Percentiles rank a stretch among this genome's conserved stretches.
phyloP scores from a whole-genome alignment of 2,113 vertebrate genomes.

The Melierax canorus region DNA sequence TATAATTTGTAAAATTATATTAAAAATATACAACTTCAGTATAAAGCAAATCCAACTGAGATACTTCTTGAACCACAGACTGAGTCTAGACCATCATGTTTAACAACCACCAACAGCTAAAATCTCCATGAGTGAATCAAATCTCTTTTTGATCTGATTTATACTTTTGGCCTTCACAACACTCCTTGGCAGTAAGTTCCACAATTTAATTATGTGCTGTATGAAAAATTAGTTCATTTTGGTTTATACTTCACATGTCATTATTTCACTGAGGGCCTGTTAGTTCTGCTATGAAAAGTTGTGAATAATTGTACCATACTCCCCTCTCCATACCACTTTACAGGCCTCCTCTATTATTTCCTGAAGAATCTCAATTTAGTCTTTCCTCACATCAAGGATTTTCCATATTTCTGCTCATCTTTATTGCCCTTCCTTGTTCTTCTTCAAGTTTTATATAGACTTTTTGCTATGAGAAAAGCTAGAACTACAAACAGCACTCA shows the following conservation, averaged over 20 bases:
- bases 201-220: conserved; percentile 31
- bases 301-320: not conserved
- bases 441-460: not conserved
- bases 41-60: not conserved
- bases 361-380: not conserved
- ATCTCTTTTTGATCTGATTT: conserved; percentile 52
- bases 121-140: not conserved
- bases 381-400: not conserved
- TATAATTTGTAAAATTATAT: not conserved
- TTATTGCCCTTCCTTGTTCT: not conserved
- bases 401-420: not conserved
- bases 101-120: conserved; percentile 27
- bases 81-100: not conserved
- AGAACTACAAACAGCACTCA: not conserved
- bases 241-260: conserved; percentile 37
- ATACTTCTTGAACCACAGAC: not conserved
- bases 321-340: not conserved
- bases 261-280: conserved; percentile 18
- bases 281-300: not conserved
- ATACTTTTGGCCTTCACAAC: conserved; percentile 39
- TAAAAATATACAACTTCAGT: not conserved
- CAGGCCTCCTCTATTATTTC: not conserved
- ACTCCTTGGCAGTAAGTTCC: conserved; percentile 15
- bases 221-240: conserved; percentile 51
- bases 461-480: not conserved